Evolutionary conservation across 1,140 invertebrate species (phyloP), one percentile per base, ranked within the genome.

Genomic region (Pectinophora gossypiella): DNA sequence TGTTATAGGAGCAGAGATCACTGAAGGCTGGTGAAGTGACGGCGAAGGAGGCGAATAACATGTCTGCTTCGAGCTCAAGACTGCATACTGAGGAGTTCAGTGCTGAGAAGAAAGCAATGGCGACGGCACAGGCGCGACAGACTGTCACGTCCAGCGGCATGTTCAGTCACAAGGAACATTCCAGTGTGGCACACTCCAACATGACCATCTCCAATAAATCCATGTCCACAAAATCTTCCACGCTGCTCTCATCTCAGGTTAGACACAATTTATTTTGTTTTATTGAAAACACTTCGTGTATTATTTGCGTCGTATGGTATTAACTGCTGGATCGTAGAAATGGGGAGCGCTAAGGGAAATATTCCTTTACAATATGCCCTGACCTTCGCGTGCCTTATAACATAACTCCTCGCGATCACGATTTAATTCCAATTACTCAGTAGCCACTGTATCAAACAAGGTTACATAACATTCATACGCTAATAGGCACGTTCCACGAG

Each of bases 41-140:
- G 18, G 94, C 95, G 68, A 93, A 96, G 73, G 95, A 96, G 76
- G 93, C 91, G 54, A 94, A 94, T 69, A 95, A 94, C 65, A 90
- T 95, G 80, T 92, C 94, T 32, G 92, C 93, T 2, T 89, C 93
- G 10, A 93, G 92, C 58, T 93, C 96, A 86, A 95, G 95, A 76
- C 85, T 97, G 16, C 94, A 95, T 40, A 96, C 94, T 36, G 95
- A 96, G 59, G 93, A 92, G 10, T 96, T 95, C 77, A 95, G 92
- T 52, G 92, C 94, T 4, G 95, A 97, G 85, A 95, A 96, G 85
- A 94, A 94, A 70, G 94, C 95, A 0, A 93, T 95, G 84, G 92
- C 94, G 51, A 93, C 95, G 40, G 93, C 95, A 56, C 94, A 97
- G 72, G 94, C 95, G 61, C 90, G 93, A 12, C 95, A 96, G 76